Conservation (phyloP, 1,140 invertebrate genomes). For the Drosophila guanche region DNA sequence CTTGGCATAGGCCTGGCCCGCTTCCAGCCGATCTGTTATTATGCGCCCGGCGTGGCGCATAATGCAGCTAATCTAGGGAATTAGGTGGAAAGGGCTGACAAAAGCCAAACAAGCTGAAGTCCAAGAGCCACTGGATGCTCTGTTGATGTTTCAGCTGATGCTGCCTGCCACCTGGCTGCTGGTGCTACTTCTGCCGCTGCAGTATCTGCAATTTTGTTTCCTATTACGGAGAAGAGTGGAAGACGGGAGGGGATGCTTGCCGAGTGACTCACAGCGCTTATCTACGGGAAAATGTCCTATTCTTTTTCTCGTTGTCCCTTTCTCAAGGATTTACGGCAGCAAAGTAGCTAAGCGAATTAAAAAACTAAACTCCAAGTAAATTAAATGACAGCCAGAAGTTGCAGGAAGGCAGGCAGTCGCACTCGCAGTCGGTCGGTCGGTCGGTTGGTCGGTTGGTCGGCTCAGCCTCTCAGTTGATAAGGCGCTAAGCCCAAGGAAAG, state of each 20-base stretch:
- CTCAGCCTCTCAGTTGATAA: slow-evolving; percentile 60
- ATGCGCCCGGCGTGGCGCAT: slow-evolving; percentile 73
- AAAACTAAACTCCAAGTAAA: slow-evolving; percentile 78
- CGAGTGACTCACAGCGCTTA: slow-evolving; percentile 61
- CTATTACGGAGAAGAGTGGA: slow-evolving; percentile 72
- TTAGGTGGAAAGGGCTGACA: slow-evolving; percentile 75
- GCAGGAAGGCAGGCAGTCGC: slow-evolving; percentile 3
- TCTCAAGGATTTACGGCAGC: slow-evolving; percentile 73
- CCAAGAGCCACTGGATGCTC: slow-evolving; percentile 50
- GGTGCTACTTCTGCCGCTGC: slow-evolving; percentile 4
- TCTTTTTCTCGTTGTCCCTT: slow-evolving; percentile 10
- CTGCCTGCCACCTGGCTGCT: slow-evolving; percentile 26
- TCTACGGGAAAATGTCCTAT: slow-evolving; percentile 69
- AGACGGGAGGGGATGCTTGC: slow-evolving; percentile 13
- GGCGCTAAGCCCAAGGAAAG: slow-evolving; percentile 62
- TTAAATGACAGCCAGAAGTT: slow-evolving; percentile 61
- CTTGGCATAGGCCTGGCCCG: slow-evolving; percentile 20
- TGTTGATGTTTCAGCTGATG: neutral
- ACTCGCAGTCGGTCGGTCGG: too few species aligned
- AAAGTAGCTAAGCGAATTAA: slow-evolving; percentile 82
- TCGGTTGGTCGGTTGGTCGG: slow-evolving; percentile 9
- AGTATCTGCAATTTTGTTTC: slow-evolving; percentile 60
- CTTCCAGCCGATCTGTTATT: slow-evolving; percentile 52
- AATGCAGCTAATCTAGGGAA: slow-evolving; percentile 80
- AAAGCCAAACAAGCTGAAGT: slow-evolving; percentile 63